Evolutionary conservation across 2,888 invertebrate genomes (phyloP), one percentile per base, ranked within the genome.

Genomic region (Iselma pallidipennis): DNA sequence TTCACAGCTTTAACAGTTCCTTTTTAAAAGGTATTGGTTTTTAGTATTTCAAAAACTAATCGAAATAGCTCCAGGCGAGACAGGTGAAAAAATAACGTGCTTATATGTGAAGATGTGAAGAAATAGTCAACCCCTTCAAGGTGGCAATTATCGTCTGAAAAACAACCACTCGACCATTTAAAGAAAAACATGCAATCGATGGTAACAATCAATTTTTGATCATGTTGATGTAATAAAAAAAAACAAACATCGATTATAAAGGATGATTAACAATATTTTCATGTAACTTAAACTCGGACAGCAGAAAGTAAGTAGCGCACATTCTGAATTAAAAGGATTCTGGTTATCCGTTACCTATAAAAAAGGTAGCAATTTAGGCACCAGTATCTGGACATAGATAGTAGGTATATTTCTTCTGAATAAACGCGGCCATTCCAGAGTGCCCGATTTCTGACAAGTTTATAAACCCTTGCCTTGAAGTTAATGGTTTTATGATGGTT

Each of bases 1-100:
- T 75, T 75, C 71, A 73, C 74, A 75, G 73, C 74, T 75, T 75
- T 37, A 37, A 37, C 16, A 16, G 69, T 42, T 51, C 33, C 62
- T 29, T 31, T 25, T 25, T 2, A 37, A 37, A 37, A 37, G 37
- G 53, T 66, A 66, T 66, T 66, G 63, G 66, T 66, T 66, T 66
- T 66, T 52, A 31, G 66, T 58, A 63, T 59, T 66, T 57, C 58
- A 25, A 51, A 53, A 59, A 61, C 66, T 63, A 61, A 64, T 66
- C 63, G 56, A 63, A 55, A 56, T 59, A 55, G 61, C 63, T 61
- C 5, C 57, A 62, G 64, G 59, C 61, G 59, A 51, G 61, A 61
- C 66, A 66, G 66, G 66, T 66, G 66, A 55, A 66, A 61, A 61
- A 61, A 63, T 52, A 63, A 52, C 37, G 52, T 7, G 23, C 26